Conservation (phyloP, 1,140 invertebrate species). For the Himalopsyche phryganea region DNA sequence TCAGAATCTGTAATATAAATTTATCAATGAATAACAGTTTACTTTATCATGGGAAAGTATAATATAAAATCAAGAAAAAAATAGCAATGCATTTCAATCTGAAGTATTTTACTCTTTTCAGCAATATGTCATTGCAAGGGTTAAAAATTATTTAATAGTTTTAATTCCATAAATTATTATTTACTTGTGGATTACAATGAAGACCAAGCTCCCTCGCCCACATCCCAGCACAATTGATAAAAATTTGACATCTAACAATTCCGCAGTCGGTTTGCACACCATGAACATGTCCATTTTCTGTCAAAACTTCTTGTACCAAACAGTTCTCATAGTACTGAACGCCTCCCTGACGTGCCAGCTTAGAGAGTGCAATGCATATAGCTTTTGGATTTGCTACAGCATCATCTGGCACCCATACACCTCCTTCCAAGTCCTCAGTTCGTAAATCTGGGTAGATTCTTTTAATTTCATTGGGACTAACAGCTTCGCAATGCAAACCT, state of each 20-base stretch:
- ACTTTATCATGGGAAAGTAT: no score
- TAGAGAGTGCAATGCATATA: constrained; percentile 59
- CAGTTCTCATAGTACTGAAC: constrained; percentile 62
- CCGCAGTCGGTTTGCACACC: constrained; percentile 61
- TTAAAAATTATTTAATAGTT: no score
- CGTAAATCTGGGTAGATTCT: constrained; percentile 60
- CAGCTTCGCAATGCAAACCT: constrained; percentile 55
- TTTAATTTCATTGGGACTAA: constrained; percentile 44
- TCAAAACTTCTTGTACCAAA: constrained; percentile 55
- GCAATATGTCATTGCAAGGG: no score
- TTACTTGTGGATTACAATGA: constrained; percentile 58
- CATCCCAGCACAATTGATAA: constrained; percentile 73
- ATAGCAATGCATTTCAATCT: no score
- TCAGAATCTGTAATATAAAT: no score
- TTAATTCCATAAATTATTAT: no score
- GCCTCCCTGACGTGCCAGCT: constrained; percentile 59
- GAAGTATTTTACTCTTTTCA: no score
- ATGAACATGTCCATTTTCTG: constrained; percentile 57
- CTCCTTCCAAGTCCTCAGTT: constrained; percentile 67
- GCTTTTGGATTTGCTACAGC: constrained; percentile 63
- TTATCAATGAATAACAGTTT: no score
- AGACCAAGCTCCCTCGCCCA: constrained; percentile 68
- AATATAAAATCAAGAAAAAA: no score
- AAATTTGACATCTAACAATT: constrained; percentile 64
- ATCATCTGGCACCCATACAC: constrained; percentile 72